These are phyloP conservation scores for Pollenia angustigena DNA, from an alignment of 2,888 invertebrate genomes.

Conservation along the genomic window DNA sequence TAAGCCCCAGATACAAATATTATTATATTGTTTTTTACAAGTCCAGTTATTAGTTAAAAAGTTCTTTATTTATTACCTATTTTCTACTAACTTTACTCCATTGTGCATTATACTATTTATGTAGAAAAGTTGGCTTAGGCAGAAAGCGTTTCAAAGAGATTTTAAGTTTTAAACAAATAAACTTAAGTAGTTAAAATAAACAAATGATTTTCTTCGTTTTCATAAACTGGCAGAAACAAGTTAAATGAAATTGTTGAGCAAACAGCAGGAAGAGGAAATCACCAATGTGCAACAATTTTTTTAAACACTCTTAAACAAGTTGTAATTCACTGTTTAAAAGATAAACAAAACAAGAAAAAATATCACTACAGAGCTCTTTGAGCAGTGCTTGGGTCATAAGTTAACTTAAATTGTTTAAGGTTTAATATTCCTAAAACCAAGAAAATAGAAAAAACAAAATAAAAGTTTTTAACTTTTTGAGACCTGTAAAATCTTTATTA, in stretches of 20 bases:
- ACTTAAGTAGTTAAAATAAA: conserved; percentile 61
- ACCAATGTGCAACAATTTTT: neutral
- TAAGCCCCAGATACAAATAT: too few species aligned
- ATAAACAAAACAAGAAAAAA: too few species aligned
- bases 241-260: conserved; percentile 19
- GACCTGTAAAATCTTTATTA: too few species aligned
- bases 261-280: neutral
- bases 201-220: conserved; percentile 44
- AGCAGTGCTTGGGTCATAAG: too few species aligned
- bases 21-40: too few species aligned
- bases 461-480: too few species aligned
- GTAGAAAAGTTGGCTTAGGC: neutral
- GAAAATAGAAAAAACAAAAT: neutral
- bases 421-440: too few species aligned
- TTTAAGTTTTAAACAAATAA: conserved; percentile 56
- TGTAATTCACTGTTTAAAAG: neutral
- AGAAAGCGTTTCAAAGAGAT: neutral
- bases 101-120: neutral
- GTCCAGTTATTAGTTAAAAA: too few species aligned
- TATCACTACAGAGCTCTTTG: too few species aligned
- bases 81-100: too few species aligned
- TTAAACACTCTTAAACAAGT: neutral
- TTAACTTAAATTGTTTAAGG: too few species aligned
- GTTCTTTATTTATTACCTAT: too few species aligned
- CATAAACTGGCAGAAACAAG: conserved; percentile 24